Evolutionary conservation across 2,888 invertebrate species (phyloP).

Genomic region (Drosophila pseudotalamancana): DNA sequence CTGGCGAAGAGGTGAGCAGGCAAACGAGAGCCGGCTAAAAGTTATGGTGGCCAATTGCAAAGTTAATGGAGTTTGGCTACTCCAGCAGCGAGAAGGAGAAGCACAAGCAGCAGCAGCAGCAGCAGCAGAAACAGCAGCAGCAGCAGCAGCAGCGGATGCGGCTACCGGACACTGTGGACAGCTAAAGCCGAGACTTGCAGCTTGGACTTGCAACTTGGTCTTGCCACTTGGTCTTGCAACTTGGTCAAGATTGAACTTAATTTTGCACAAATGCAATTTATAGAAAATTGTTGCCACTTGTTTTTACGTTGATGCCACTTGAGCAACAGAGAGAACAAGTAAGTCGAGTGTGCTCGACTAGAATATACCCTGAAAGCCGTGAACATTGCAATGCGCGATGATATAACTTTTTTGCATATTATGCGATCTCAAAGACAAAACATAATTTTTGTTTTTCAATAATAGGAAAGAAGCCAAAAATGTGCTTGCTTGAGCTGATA

Average conservation of each 20-base stretch:
- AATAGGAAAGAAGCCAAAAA: too few relatives aligned
- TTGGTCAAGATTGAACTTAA: conserved; percentile 76
- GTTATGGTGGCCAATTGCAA: conserved; percentile 81
- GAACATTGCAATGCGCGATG: too few relatives aligned
- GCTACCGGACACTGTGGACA: conserved; percentile 47
- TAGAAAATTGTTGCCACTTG: conserved; percentile 81
- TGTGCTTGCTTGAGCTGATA: too few relatives aligned
- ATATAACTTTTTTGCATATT: too few relatives aligned
- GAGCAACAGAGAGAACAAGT: conserved; percentile 22
- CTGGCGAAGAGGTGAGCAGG: conserved; percentile 17
- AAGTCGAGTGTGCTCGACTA: too few relatives aligned
- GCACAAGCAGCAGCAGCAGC: too few relatives aligned
- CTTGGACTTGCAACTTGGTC: too few relatives aligned
- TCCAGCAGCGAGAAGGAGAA: conserved; percentile 64
- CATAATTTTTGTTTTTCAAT: too few relatives aligned
- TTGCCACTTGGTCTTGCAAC: conserved; percentile 23
- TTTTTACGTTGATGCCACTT: conserved; percentile 74
- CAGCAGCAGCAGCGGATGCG: conserved; percentile 68
- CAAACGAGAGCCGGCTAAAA: conserved; percentile 54
- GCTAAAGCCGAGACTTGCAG: too few relatives aligned
- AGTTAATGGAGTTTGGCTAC: conserved; percentile 82
- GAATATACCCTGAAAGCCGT: too few relatives aligned
- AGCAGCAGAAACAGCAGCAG: too few relatives aligned
- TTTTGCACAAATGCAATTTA: conserved; percentile 81
- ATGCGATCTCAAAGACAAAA: too few relatives aligned